These are phyloP conservation scores for Melinaea marsaeus DNA, from an alignment of 2,888 invertebrate species.

Conservation along the genomic window DNA sequence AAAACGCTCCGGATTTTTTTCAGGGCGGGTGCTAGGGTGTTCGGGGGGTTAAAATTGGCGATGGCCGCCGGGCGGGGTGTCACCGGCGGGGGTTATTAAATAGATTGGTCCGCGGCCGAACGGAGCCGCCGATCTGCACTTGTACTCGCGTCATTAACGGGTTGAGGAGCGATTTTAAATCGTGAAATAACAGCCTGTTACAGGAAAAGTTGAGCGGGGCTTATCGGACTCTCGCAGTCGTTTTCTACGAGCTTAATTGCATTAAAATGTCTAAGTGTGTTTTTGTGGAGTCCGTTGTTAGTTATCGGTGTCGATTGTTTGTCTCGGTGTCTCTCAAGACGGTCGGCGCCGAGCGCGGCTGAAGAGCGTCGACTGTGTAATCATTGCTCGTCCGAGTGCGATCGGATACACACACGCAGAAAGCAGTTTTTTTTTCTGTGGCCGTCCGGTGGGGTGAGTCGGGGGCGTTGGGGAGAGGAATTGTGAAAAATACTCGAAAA, in stretches of 20 bases:
- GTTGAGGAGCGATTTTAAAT: constrained; percentile 77
- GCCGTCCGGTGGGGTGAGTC: constrained; percentile 51
- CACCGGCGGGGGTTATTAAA: constrained; percentile 78
- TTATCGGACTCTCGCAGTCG: constrained; percentile 64
- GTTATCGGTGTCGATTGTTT: constrained; percentile 35
- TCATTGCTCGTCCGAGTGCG: constrained; percentile 33
- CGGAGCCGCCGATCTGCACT: constrained; percentile 77
- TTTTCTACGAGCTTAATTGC: constrained; percentile 71
- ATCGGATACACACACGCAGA: constrained; percentile 57
- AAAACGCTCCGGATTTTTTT: constrained; percentile 79
- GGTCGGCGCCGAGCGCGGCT: constrained; percentile 28
- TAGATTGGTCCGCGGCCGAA: constrained; percentile 80
- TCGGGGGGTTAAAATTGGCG: constrained; percentile 73
- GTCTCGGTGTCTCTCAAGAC: constrained; percentile 26
- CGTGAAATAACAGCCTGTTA: constrained; percentile 77
- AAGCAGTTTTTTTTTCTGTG: constrained; percentile 61
- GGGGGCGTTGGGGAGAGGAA: constrained; percentile 63
- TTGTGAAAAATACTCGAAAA: constrained; percentile 80
- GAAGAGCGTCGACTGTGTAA: constrained; percentile 32
- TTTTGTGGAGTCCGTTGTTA: constrained; percentile 33
- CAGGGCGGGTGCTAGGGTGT: constrained; percentile 75
- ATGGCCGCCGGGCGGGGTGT: constrained; percentile 78
- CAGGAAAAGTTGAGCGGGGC: constrained; percentile 75
- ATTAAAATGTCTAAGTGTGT: constrained; percentile 54
- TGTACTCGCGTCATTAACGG: constrained; percentile 78